Conservation (phyloP, 1,140 invertebrate genomes). For the Ctenoplectra terminalis region DNA sequence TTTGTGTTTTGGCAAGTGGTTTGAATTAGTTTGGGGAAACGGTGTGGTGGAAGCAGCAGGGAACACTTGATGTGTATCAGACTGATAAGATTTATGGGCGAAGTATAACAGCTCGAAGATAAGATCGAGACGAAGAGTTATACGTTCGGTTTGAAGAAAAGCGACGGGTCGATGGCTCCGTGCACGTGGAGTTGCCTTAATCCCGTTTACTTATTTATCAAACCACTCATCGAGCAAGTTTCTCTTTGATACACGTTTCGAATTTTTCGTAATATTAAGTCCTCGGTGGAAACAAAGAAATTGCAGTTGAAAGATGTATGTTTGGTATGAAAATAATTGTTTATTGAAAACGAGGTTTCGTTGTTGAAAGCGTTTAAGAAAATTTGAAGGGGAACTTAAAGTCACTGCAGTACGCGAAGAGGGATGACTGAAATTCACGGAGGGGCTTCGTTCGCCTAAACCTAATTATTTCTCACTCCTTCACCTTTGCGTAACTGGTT, state of each 20-base stretch:
- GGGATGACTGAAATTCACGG: neutral
- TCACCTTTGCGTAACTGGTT: constrained; percentile 24
- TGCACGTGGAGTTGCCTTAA: constrained; percentile 31
- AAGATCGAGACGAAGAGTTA: constrained; percentile 11
- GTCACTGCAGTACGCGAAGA: neutral
- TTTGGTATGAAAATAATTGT: neutral
- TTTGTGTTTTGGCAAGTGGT: neutral
- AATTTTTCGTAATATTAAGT: too few species aligned
- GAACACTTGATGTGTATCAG: constrained; percentile 2
- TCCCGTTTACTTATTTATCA: constrained; percentile 40
- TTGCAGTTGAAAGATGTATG: too few species aligned
- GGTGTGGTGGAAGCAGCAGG: neutral
- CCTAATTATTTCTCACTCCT: constrained; percentile 30
- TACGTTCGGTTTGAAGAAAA: neutral
- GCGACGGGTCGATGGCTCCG: constrained; percentile 34
- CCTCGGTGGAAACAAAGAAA: neutral
- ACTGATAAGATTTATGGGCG: constrained; percentile 1
- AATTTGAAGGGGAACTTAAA: neutral
- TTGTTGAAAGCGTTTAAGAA: neutral
- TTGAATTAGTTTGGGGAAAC: neutral
- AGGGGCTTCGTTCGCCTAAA: constrained; percentile 33
- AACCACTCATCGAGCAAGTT: neutral
- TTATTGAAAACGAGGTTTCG: too few species aligned
- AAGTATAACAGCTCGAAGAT: neutral
- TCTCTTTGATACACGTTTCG: neutral